These are phyloP conservation scores for Lytechinus variegatus DNA, from an alignment of 35 echinoderm and acorn worm species.

Conservation along the genomic window DNA sequence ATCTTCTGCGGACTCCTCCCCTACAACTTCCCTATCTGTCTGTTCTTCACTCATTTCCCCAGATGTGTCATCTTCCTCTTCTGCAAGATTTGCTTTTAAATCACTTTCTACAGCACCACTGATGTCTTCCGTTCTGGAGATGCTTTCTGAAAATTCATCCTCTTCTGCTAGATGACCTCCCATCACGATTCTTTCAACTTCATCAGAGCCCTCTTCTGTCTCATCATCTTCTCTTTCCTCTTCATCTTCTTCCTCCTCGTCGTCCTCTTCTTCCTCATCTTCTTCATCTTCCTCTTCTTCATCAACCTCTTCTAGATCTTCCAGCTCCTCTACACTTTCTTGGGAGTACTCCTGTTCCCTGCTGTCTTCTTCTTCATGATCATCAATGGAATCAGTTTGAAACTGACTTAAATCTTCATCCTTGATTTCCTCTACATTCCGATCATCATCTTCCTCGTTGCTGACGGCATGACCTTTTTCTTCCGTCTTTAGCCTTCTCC, in stretches of 20 bases:
- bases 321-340: constrained; percentile 4
- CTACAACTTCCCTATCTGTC: not conserved
- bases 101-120: not conserved
- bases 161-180: not conserved
- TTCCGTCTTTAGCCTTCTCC: constrained; percentile 14
- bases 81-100: not conserved
- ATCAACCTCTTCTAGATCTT: not conserved
- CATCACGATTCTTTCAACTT: not conserved
- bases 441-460: not conserved
- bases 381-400: not conserved
- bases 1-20: constrained; percentile 36
- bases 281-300: constrained; percentile 41
- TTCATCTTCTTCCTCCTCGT: constrained; percentile 46
- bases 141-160: not conserved
- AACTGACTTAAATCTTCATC: not conserved
- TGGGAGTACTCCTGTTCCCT: not conserved
- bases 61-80: constrained; percentile 9
- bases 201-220: not conserved
- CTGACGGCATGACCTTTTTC: not conserved
- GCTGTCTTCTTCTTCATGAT: not conserved
- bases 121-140: not conserved
- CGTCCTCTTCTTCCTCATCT: constrained; percentile 29
- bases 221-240: not conserved
- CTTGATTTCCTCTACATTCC: not conserved
- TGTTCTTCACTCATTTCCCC: not conserved